Conservation (phyloP, 2,888 invertebrate species). For the Ceriagrion tenellum region DNA sequence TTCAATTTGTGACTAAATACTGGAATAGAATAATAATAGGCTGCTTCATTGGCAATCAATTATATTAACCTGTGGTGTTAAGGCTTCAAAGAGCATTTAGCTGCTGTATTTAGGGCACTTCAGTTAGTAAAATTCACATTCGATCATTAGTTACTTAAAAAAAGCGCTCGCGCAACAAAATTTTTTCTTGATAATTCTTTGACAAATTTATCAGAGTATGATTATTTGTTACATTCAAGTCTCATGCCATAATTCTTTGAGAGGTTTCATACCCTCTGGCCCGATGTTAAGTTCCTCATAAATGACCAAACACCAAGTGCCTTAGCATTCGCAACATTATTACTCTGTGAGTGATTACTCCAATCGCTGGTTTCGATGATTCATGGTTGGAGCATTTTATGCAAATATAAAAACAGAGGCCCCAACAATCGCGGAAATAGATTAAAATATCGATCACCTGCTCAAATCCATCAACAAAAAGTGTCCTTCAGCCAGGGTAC, state of each 20-base stretch:
- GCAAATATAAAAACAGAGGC: conserved; percentile 50
- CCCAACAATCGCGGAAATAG: conserved; percentile 33
- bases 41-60: conserved; percentile 23
- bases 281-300: neutral
- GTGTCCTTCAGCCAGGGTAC: conserved; percentile 44
- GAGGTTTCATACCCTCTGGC: conserved; percentile 55
- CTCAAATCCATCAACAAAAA: neutral
- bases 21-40: conserved; percentile 50
- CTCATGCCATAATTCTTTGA: neutral
- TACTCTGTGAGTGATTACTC: neutral
- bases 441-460: conserved; percentile 42
- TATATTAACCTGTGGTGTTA: conserved; percentile 48
- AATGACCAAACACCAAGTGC: neutral
- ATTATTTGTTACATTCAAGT: neutral
- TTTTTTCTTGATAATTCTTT: neutral
- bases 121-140: conserved; percentile 51
- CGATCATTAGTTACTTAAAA: conserved; percentile 49
- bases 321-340: neutral
- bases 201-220: conserved; percentile 27
- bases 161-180: conserved; percentile 36
- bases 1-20: conserved; percentile 15
- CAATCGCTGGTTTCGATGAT: no score
- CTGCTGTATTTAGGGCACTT: conserved; percentile 68
- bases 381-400: neutral
- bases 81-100: conserved; percentile 57